Conservation (phyloP, 2,888 invertebrate species). For the Anticlea derivata region DNA sequence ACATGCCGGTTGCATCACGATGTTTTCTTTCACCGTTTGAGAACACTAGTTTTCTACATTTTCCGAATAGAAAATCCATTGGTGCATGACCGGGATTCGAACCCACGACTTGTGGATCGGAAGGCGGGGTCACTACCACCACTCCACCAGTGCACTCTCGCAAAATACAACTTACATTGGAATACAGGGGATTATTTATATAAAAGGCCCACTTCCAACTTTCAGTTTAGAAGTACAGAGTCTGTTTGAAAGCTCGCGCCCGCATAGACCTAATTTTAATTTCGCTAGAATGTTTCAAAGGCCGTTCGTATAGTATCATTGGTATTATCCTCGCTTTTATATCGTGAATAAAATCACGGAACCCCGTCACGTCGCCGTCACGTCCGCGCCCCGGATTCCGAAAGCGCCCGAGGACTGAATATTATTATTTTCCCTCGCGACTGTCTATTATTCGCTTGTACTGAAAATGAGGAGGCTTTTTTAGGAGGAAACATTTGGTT, state of each 20-base stretch:
- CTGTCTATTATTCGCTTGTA: conserved; percentile 27
- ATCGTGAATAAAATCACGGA: conserved; percentile 38
- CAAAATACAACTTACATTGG: not conserved
- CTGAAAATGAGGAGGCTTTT: conserved; percentile 9
- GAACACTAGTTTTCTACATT: too few relatives aligned
- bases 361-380: conserved; percentile 29
- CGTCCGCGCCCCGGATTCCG: conserved; percentile 32
- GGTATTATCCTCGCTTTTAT: conserved; percentile 37
- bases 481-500: conserved; percentile 1
- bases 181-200: conserved; percentile 4
- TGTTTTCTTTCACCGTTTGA: too few relatives aligned
- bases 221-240: not conserved
- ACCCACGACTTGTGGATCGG: too few relatives aligned
- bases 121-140: too few relatives aligned
- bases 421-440: conserved; percentile 33
- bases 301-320: conserved; percentile 2
- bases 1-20: too few relatives aligned
- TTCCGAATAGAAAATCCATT: too few relatives aligned
- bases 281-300: conserved; percentile 15
- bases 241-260: conserved; percentile 6
- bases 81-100: too few relatives aligned
- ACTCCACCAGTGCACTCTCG: too few relatives aligned
- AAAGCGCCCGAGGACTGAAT: conserved; percentile 25
- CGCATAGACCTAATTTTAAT: conserved; percentile 24
- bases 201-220: not conserved